Evolutionary conservation across 2,797 vertebrate genomes (phyloP).

Genomic region (Poeciliopsis infans): DNA sequence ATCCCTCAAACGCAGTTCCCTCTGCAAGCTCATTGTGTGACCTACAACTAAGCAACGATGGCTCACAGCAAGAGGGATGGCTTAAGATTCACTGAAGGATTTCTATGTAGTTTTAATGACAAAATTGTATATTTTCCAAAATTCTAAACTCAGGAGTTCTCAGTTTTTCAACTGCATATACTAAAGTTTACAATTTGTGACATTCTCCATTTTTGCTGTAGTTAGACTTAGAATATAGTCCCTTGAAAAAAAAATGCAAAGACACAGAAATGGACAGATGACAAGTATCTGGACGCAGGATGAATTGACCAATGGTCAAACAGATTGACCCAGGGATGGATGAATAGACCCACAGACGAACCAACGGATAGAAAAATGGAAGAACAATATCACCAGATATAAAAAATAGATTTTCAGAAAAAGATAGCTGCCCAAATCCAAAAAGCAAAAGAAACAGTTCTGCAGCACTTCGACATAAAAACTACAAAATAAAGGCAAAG

Average conservation of each 20-base stretch:
- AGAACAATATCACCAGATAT: neutral
- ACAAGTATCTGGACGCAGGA: neutral
- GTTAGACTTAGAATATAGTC: neutral
- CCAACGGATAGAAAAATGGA: neutral
- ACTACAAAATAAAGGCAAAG: neutral
- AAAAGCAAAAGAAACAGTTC: neutral
- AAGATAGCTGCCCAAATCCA: neutral
- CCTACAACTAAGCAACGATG: constrained; percentile 60
- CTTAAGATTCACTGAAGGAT: constrained; percentile 11
- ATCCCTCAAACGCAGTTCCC: constrained; percentile 22
- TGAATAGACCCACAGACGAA: neutral
- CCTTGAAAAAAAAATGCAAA: neutral
- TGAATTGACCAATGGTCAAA: neutral
- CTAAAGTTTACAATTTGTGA: neutral
- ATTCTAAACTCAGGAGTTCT: neutral
- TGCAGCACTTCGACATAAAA: neutral
- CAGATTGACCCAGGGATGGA: neutral
- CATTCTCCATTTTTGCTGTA: neutral
- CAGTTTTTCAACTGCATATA: neutral
- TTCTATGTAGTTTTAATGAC: neutral
- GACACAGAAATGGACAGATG: neutral
- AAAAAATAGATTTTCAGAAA: neutral
- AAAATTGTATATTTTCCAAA: neutral
- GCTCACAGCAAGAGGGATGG: constrained; percentile 26
- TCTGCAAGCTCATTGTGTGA: constrained; percentile 43